Conservation (phyloP, 2,797 vertebrate species). For the Rhodeus uyekii region DNA sequence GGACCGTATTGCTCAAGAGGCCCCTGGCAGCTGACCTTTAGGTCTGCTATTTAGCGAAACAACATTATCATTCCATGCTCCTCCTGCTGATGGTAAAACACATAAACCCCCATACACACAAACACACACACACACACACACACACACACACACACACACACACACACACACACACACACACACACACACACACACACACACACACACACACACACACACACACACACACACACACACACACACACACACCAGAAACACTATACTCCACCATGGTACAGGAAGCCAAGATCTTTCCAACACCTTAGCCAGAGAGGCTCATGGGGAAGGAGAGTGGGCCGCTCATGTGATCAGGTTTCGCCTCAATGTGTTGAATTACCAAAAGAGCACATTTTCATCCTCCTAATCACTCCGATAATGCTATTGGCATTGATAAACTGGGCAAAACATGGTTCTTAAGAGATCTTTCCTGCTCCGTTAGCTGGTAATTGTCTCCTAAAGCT, state of each 20-base stretch:
- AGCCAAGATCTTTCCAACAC: constrained; percentile 79
- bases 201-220: constrained; percentile 59
- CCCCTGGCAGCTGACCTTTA: constrained; percentile 71
- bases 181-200: constrained; percentile 29
- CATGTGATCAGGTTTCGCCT: constrained; percentile 78
- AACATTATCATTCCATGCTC: constrained; percentile 78
- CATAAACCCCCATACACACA: constrained; percentile 49
- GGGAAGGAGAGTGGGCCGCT: constrained; percentile 64
- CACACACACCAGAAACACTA: constrained; percentile 74
- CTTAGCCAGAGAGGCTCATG: constrained; percentile 73
- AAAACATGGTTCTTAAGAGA: constrained; percentile 80
- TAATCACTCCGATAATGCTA: constrained; percentile 80
- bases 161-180: constrained; percentile 61
- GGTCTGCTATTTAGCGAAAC: constrained; percentile 78
- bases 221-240: constrained; percentile 29
- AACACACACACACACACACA: constrained; percentile 25
- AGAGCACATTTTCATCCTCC: constrained; percentile 80
- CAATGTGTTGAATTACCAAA: constrained; percentile 83
- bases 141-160: constrained; percentile 40
- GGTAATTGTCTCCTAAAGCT: constrained; percentile 81
- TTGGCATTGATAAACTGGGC: constrained; percentile 81
- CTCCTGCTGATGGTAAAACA: constrained; percentile 76
- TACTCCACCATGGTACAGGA: constrained; percentile 73
- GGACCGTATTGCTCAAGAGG: constrained; percentile 62
- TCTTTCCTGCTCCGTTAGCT: constrained; percentile 75